A percentile compares a stretch with the other conserved stretches of the same genome.
phyloP scores from a whole-genome alignment of 2,113 vertebrate genomes.

The Periophthalmodon schlosseri region DNA sequence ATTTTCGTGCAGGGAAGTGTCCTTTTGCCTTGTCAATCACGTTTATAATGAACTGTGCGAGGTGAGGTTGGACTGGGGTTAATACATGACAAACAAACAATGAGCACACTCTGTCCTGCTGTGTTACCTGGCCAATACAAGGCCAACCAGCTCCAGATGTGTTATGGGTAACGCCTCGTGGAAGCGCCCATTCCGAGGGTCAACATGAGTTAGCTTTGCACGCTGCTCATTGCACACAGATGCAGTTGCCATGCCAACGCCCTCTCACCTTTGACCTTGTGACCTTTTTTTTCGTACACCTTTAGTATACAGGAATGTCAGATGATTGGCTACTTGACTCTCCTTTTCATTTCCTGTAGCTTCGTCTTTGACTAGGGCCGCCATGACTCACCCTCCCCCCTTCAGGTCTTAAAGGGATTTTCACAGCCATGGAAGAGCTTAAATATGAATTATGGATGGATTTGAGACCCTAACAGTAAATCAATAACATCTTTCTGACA shows the following conservation, averaged over 20 bases:
- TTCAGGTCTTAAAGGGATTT: constrained; percentile 51
- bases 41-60: constrained; percentile 60
- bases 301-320: constrained; percentile 62
- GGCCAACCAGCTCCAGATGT: constrained; percentile 80
- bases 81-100: constrained; percentile 80
- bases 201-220: constrained; percentile 52
- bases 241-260: constrained; percentile 64
- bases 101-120: constrained; percentile 61
- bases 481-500: constrained; percentile 62
- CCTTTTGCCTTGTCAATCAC: constrained; percentile 72
- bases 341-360: constrained; percentile 74
- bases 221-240: constrained; percentile 77
- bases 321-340: constrained; percentile 71
- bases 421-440: constrained; percentile 57
- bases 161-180: constrained; percentile 69
- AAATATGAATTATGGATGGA: constrained; percentile 70
- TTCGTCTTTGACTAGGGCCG: constrained; percentile 54
- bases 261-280: constrained; percentile 66
- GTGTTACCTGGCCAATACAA: constrained; percentile 60
- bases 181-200: constrained; percentile 64
- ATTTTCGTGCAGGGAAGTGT: constrained; percentile 12
- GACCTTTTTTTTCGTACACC: constrained; percentile 65
- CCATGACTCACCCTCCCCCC: constrained; percentile 38
- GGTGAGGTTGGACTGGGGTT: constrained; percentile 61
- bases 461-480: constrained; percentile 58